These are phyloP conservation scores for Phlogophora meticulosa DNA, from an alignment of 2,888 invertebrate species.

Conservation along the genomic window DNA sequence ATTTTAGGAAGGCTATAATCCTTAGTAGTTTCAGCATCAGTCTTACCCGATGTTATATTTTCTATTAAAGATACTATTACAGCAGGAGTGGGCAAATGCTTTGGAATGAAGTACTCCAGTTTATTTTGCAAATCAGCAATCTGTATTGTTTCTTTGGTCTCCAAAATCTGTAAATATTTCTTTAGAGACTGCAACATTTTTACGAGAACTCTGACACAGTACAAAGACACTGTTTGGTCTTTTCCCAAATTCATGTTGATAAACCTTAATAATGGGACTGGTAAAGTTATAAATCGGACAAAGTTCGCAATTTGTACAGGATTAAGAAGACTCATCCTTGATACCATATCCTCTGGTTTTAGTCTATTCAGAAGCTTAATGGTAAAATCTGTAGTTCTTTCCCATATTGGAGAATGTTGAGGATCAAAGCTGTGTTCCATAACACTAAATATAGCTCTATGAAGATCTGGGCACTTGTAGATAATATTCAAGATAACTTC, in stretches of 20 bases:
- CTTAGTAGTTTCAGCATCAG: slow-evolving; percentile 68
- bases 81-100: slow-evolving; percentile 84
- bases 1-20: slow-evolving; percentile 81
- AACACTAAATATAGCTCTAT: slow-evolving; percentile 91
- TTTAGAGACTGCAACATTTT: slow-evolving; percentile 90
- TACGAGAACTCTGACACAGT: slow-evolving; percentile 89
- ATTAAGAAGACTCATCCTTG: slow-evolving; percentile 84
- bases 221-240: slow-evolving; percentile 83
- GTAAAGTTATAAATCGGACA: slow-evolving; percentile 87
- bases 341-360: slow-evolving; percentile 87
- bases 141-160: slow-evolving; percentile 75
- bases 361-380: slow-evolving; percentile 85
- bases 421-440: slow-evolving; percentile 92
- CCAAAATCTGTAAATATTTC: slow-evolving; percentile 89
- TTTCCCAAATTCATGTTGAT: slow-evolving; percentile 80
- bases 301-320: slow-evolving; percentile 89
- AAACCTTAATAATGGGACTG: slow-evolving; percentile 87
- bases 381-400: slow-evolving; percentile 86
- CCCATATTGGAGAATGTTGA: slow-evolving; percentile 90
- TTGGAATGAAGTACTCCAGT: slow-evolving; percentile 86
- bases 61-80: slow-evolving; percentile 80
- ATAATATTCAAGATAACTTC: slow-evolving; percentile 92
- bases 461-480: slow-evolving; percentile 93
- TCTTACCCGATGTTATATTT: slow-evolving; percentile 72
- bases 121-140: slow-evolving; percentile 81